Percentiles rank a stretch among this genome's conserved stretches.
Evolutionary conservation across 2,113 vertebrate genomes (phyloP).

Genomic region (Pyxicephalus adspersus): DNA sequence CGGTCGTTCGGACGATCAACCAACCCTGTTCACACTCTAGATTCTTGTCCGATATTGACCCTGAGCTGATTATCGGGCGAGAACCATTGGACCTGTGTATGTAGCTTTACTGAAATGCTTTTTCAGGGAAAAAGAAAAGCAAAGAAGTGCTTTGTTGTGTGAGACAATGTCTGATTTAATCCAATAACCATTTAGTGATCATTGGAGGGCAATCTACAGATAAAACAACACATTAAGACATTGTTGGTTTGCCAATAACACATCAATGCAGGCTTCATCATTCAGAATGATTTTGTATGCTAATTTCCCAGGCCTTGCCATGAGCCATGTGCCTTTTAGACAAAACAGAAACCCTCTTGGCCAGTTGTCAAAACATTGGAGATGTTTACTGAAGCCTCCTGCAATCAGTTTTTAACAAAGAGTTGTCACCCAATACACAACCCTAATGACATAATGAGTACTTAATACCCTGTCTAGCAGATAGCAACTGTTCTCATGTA

Average conservation of each 20-base stretch:
- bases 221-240: neutral
- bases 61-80: too few species aligned
- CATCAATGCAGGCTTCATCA: neutral
- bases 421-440: constrained; percentile 79
- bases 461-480: neutral
- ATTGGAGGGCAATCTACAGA: neutral
- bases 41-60: too few species aligned
- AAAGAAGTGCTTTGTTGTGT: constrained; percentile 9
- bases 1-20: too few species aligned
- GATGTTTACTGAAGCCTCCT: constrained; percentile 76
- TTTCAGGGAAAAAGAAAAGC: neutral
- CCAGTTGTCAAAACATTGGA: constrained; percentile 71
- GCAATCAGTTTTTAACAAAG: constrained; percentile 58
- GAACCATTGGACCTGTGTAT: too few species aligned
- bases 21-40: too few species aligned
- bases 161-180: neutral
- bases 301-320: constrained; percentile 1
- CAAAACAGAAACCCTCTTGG: constrained; percentile 33
- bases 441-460: constrained; percentile 42
- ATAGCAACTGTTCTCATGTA: constrained; percentile 2
- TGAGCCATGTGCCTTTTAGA: constrained; percentile 19
- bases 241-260: neutral
- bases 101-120: neutral
- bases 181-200: neutral
- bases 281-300: constrained; percentile 13